These are phyloP conservation scores for Hemiscyllium ocellatum DNA, from an alignment of 2,113 vertebrate genomes.

Conservation along the genomic window DNA sequence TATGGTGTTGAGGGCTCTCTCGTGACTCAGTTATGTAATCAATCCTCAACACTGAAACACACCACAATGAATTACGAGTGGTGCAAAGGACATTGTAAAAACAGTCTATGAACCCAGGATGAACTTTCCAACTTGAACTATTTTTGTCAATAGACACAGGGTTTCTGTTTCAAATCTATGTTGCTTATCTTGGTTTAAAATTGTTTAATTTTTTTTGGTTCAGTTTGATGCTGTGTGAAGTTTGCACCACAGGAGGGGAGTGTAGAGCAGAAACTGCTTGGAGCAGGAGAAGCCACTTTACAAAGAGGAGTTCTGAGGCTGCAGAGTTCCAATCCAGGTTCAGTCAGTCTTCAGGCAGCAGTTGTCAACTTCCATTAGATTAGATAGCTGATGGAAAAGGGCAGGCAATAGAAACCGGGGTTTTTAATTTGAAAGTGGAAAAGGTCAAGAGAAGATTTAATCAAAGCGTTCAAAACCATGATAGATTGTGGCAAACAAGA, in stretches of 20 bases:
- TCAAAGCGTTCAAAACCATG: neutral
- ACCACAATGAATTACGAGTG: neutral
- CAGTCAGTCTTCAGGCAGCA: no score
- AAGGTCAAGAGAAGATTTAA: neutral
- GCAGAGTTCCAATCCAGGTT: no score
- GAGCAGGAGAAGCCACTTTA: no score
- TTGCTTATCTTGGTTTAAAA: neutral
- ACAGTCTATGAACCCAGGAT: neutral
- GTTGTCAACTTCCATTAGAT: no score
- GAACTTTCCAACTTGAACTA: neutral
- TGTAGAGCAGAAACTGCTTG: neutral
- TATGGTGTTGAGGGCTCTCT: neutral
- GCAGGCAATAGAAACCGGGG: neutral
- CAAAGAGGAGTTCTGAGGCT: no score
- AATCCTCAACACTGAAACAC: conserved; percentile 20
- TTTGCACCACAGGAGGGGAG: neutral
- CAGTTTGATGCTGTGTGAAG: neutral
- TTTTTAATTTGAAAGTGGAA: neutral
- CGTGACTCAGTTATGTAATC: conserved; percentile 3
- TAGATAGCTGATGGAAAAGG: no score
- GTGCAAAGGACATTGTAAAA: conserved; percentile 20
- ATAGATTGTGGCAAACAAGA: neutral
- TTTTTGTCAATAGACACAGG: neutral
- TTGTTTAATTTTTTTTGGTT: neutral
- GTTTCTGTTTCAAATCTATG: neutral